phyloP scores from a whole-genome alignment of 2,888 invertebrate species.

The Hesperia comma region DNA sequence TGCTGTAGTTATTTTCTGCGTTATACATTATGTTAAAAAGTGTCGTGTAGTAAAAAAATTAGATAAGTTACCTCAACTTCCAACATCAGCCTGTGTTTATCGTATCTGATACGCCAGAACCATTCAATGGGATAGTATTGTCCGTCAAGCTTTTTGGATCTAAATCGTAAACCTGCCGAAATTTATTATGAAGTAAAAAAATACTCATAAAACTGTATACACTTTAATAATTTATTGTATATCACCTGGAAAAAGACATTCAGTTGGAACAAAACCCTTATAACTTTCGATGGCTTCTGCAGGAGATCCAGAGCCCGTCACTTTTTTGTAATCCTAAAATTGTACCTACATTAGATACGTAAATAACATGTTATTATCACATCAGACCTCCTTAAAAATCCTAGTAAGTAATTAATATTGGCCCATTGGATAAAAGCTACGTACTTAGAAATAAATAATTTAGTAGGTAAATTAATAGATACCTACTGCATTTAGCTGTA shows the following conservation, averaged over 20 bases:
- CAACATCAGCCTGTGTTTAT: conserved; percentile 16
- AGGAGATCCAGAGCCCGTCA: conserved; percentile 24
- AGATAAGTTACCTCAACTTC: conserved; percentile 20
- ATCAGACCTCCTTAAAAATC: too few relatives aligned
- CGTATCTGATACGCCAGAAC: conserved; percentile 15
- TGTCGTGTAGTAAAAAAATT: background rate
- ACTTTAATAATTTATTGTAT: too few relatives aligned
- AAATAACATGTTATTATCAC: too few relatives aligned
- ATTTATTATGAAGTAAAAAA: background rate
- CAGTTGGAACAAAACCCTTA: conserved; percentile 12
- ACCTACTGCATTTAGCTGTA: too few relatives aligned
- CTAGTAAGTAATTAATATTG: too few relatives aligned
- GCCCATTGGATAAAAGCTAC: too few relatives aligned
- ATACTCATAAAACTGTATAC: too few relatives aligned
- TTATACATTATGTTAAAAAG: too few relatives aligned
- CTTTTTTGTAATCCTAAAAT: conserved; percentile 25
- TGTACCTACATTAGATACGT: background rate
- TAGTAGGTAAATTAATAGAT: too few relatives aligned
- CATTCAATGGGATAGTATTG: conserved; percentile 12
- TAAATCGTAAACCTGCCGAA: conserved; percentile 11
- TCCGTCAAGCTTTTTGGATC: conserved; percentile 22
- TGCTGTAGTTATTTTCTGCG: too few relatives aligned
- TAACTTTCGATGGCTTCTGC: conserved; percentile 15
- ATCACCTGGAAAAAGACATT: conserved; percentile 22
- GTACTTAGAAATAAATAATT: background rate